Evolutionary conservation across 2,113 vertebrate species (phyloP).

Genomic region (Capra hircus): DNA sequence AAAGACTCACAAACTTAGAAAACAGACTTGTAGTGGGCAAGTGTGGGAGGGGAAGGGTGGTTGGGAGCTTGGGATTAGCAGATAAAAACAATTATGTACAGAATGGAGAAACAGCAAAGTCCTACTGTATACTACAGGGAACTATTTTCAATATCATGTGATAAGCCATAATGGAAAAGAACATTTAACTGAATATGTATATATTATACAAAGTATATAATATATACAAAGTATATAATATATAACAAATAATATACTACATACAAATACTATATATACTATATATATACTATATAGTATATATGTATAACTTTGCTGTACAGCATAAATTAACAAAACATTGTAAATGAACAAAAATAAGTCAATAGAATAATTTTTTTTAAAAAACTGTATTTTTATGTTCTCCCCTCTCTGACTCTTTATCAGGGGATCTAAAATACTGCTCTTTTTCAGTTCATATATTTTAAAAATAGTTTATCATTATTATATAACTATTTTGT

Average conservation of each 20-base stretch:
- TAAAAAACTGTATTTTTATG: not conserved
- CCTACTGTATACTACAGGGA: not conserved
- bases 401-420: not conserved
- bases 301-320: not conserved
- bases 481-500: not conserved
- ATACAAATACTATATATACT: not conserved
- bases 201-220: not conserved
- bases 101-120: not conserved
- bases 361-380: not conserved
- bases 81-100: not conserved
- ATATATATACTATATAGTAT: not conserved
- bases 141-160: not conserved
- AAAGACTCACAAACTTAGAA: not conserved
- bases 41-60: not conserved
- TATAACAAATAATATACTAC: not conserved
- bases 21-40: not conserved
- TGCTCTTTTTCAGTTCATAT: not conserved
- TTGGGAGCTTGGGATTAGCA: not conserved
- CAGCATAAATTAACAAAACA: not conserved
- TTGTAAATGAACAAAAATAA: not conserved
- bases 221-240: not conserved
- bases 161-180: not conserved
- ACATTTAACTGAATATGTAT: not conserved
- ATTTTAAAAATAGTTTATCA: conserved; percentile 16
- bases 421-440: not conserved